phyloP scores from a whole-genome alignment of 2,113 vertebrate species.

The Hydrochoerus hydrochaeris region DNA sequence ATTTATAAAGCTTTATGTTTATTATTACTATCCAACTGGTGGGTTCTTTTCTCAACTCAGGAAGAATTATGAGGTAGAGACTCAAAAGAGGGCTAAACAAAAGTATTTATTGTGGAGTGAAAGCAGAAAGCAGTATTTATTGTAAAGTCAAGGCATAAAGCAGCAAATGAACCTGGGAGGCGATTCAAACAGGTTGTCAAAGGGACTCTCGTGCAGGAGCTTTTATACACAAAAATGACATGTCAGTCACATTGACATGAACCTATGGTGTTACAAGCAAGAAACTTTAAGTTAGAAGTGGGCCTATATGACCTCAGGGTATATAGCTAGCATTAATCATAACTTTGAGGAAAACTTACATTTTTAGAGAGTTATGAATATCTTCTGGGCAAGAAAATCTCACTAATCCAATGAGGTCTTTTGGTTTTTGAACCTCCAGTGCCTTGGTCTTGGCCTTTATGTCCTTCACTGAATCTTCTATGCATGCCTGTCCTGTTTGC shows the following conservation, averaged over 20 bases:
- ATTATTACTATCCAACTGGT: background rate
- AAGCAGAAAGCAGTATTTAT: background rate
- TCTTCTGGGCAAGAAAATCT: background rate
- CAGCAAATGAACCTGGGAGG: background rate
- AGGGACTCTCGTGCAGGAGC: background rate
- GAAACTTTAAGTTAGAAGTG: background rate
- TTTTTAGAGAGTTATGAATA: background rate
- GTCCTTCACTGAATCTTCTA: background rate
- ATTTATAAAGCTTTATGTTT: background rate
- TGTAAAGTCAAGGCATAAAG: background rate
- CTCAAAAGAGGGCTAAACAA: background rate
- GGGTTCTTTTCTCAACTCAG: background rate
- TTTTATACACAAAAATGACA: background rate
- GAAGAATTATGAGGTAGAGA: background rate
- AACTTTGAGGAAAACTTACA: background rate
- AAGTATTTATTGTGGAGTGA: background rate
- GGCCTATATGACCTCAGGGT: background rate
- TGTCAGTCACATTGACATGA: background rate
- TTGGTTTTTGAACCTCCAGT: background rate
- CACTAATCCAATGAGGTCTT: background rate
- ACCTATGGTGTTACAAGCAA: background rate
- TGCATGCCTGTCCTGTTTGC: background rate
- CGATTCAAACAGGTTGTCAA: background rate
- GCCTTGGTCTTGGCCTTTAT: background rate
- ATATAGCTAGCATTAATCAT: background rate